A percentile compares a stretch with the other conserved stretches of the same genome.
phyloP scores from a whole-genome alignment of 2,113 vertebrate species.

The Uria aalge region DNA sequence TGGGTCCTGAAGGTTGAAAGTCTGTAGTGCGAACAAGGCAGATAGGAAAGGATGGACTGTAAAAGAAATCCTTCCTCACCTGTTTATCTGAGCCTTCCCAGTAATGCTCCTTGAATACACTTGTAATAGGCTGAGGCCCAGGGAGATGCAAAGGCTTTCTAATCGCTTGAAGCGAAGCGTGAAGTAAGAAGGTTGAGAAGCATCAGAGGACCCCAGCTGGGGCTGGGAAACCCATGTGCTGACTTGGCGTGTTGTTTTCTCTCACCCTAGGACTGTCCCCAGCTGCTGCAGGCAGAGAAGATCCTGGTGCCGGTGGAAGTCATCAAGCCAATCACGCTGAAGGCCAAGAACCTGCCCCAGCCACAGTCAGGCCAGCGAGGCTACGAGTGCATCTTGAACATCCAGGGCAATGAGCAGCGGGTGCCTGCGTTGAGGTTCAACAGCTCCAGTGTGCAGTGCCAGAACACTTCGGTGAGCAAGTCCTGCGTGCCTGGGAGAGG shows the following conservation, averaged over 20 bases:
- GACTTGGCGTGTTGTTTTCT: background rate
- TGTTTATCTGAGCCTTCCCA: background rate
- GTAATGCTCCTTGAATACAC: background rate
- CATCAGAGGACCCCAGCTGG: background rate
- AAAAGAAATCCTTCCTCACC: background rate
- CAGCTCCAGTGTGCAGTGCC: constrained; percentile 97
- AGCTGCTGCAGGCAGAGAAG: constrained; percentile 88
- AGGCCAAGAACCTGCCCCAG: constrained; percentile 95
- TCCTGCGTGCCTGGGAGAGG: accelerated
- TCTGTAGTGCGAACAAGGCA: background rate
- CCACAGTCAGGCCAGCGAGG: constrained; percentile 96
- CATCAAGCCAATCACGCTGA: constrained; percentile 94
- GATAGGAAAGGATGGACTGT: background rate
- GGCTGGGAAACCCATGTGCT: background rate
- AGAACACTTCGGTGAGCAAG: constrained; percentile 94
- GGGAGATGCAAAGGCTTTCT: background rate
- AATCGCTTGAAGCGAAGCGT: accelerated
- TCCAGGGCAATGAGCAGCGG: constrained; percentile 90
- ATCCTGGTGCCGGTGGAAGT: constrained; percentile 95
- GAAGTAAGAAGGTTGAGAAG: background rate
- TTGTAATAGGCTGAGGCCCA: background rate
- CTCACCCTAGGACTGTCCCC: constrained; percentile 86
- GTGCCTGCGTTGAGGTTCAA: constrained; percentile 96
- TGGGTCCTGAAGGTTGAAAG: background rate
- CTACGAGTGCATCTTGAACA: constrained; percentile 92